Evolutionary conservation across 2,113 vertebrate species (phyloP).

Genomic region (Zapornia atra): DNA sequence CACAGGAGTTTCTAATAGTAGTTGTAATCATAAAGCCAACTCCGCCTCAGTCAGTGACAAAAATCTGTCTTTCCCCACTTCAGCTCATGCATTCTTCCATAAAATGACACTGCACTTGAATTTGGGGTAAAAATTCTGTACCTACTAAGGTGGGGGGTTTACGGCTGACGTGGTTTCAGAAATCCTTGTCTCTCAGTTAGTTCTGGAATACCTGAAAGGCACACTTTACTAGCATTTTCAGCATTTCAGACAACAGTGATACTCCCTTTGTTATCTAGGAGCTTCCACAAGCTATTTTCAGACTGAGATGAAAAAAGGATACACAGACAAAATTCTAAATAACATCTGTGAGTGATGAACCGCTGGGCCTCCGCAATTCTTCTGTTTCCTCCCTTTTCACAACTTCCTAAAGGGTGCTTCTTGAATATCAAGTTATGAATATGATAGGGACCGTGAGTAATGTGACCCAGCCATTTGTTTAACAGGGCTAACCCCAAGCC

Average conservation of each 20-base stretch:
- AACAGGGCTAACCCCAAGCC: conserved; percentile 72
- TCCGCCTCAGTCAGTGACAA: background rate
- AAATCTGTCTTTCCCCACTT: background rate
- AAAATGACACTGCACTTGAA: background rate
- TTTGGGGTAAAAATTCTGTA: background rate
- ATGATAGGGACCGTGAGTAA: conserved; percentile 66
- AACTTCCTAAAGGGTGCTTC: background rate
- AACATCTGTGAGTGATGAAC: background rate
- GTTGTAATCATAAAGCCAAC: background rate
- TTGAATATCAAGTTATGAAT: conserved; percentile 61
- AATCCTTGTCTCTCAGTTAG: background rate
- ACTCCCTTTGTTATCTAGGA: background rate
- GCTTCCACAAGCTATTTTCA: background rate
- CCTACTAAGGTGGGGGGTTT: background rate
- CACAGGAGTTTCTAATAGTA: background rate
- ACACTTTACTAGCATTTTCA: background rate
- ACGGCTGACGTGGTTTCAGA: background rate
- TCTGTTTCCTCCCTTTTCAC: background rate
- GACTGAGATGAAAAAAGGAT: background rate
- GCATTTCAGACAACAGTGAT: background rate
- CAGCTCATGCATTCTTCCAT: background rate
- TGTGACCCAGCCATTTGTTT: conserved; percentile 75
- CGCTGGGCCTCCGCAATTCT: background rate
- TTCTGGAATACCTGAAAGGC: background rate
- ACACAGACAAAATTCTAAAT: background rate